A percentile compares a stretch with the other conserved stretches of the same genome.
Evolutionary conservation across 1,140 invertebrate species (phyloP).

Genomic region (Choristoneura fumiferana): DNA sequence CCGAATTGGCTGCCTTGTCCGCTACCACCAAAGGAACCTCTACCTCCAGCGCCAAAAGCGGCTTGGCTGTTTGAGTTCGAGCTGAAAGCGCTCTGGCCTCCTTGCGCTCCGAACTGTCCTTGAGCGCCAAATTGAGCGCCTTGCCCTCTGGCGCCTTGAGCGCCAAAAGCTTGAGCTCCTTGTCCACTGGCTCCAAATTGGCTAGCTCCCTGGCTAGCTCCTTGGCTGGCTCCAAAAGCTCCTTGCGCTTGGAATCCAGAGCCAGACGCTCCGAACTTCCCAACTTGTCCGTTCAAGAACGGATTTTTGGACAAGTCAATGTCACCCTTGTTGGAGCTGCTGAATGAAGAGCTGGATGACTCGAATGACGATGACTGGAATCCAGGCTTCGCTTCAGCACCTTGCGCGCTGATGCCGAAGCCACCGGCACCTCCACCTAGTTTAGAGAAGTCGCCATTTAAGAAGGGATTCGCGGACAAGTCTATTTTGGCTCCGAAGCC

Average conservation of each 20-base stretch:
- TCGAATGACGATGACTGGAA: conserved; percentile 49
- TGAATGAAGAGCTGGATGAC: conserved; percentile 37
- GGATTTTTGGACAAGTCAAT: conserved; percentile 47
- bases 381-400: conserved; percentile 21
- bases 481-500: conserved; percentile 33
- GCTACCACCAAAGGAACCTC: conserved; percentile 15
- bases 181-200: conserved; percentile 8
- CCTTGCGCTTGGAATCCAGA: conserved; percentile 36
- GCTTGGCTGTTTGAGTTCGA: conserved; percentile 22
- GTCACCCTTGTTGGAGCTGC: conserved; percentile 34
- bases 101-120: conserved; percentile 25
- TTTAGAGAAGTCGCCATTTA: conserved; percentile 63
- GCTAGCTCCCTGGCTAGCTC: background rate
- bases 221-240: conserved; percentile 12
- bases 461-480: conserved; percentile 60
- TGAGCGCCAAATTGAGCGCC: conserved; percentile 25
- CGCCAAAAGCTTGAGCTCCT: background rate
- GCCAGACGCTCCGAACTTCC: conserved; percentile 28
- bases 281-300: conserved; percentile 32
- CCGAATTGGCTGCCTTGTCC: conserved; percentile 15
- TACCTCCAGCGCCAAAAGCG: conserved; percentile 15
- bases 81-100: conserved; percentile 21
- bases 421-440: conserved; percentile 32
- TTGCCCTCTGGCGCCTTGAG: conserved; percentile 17
- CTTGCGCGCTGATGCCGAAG: background rate